phyloP scores from a whole-genome alignment of 2,113 vertebrate species.

The Myotis yumanensis region DNA sequence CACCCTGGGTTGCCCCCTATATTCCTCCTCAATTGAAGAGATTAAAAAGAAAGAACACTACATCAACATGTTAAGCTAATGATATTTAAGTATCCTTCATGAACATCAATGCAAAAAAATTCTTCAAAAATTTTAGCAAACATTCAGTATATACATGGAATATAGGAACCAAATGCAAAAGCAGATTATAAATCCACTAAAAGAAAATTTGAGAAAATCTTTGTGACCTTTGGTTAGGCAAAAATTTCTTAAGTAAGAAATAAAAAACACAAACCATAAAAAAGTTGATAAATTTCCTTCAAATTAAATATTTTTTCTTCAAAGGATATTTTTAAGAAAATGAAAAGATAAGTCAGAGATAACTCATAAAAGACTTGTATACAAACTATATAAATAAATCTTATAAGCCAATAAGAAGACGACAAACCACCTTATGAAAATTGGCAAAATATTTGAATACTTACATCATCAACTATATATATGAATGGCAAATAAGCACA shows the following conservation, averaged over 20 bases:
- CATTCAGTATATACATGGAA: neutral
- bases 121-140: neutral
- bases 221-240: neutral
- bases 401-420: neutral
- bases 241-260: neutral
- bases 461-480: neutral
- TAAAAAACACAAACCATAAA: neutral
- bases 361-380: neutral
- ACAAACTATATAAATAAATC: neutral
- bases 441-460: neutral
- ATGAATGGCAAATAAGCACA: neutral
- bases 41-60: neutral
- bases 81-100: neutral
- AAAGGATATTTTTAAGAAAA: neutral
- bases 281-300: neutral
- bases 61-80: neutral
- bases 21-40: neutral
- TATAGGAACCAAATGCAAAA: neutral
- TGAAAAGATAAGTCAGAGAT: neutral
- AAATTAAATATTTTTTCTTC: constrained; percentile 31
- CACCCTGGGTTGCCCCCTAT: too few species aligned
- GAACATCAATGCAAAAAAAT: neutral
- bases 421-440: neutral
- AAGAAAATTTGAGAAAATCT: neutral
- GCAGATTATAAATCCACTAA: neutral